phyloP scores from a whole-genome alignment of 2,797 vertebrate species.

The Valencia hispanica region DNA sequence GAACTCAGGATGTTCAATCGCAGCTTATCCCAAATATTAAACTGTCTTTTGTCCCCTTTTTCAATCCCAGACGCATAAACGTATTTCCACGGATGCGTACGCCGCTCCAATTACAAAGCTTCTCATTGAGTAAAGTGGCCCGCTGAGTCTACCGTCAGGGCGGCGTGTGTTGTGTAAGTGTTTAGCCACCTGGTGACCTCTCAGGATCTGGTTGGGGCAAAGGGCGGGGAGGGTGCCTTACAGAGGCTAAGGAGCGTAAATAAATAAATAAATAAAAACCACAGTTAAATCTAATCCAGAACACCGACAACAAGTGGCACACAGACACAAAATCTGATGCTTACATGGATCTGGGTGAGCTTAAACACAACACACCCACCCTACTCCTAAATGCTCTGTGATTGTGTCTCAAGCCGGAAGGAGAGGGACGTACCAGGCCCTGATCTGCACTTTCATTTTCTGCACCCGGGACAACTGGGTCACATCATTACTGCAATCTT shows the following conservation, averaged over 20 bases:
- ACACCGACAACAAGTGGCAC: slow-evolving; percentile 79
- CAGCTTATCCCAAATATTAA: slow-evolving; percentile 79
- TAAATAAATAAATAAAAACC: slow-evolving; percentile 79
- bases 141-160: slow-evolving; percentile 55
- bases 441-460: slow-evolving; percentile 82
- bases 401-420: slow-evolving; percentile 65
- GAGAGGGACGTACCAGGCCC: slow-evolving; percentile 36
- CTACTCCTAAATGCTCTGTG: slow-evolving; percentile 55
- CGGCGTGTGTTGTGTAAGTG: slow-evolving; percentile 64
- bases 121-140: slow-evolving; percentile 76
- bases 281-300: slow-evolving; percentile 79
- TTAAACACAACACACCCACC: slow-evolving; percentile 51
- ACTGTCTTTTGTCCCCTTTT: slow-evolving; percentile 71
- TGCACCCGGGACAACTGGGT: slow-evolving; percentile 79
- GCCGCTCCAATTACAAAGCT: slow-evolving; percentile 29
- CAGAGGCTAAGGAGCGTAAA: slow-evolving; percentile 74
- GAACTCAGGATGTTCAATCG: slow-evolving; percentile 79
- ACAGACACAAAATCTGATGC: slow-evolving; percentile 77
- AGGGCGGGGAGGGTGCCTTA: slow-evolving; percentile 62
- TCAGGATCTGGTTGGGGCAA: slow-evolving; percentile 18
- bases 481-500: slow-evolving; percentile 80
- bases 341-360: slow-evolving; percentile 74
- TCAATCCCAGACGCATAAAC: slow-evolving; percentile 54
- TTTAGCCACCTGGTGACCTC: slow-evolving; percentile 70
- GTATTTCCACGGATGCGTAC: slow-evolving; percentile 22